A percentile compares a stretch with the other conserved stretches of the same genome.
Conservation (phyloP, 2,888 invertebrate genomes). For the Dione vanillae region DNA sequence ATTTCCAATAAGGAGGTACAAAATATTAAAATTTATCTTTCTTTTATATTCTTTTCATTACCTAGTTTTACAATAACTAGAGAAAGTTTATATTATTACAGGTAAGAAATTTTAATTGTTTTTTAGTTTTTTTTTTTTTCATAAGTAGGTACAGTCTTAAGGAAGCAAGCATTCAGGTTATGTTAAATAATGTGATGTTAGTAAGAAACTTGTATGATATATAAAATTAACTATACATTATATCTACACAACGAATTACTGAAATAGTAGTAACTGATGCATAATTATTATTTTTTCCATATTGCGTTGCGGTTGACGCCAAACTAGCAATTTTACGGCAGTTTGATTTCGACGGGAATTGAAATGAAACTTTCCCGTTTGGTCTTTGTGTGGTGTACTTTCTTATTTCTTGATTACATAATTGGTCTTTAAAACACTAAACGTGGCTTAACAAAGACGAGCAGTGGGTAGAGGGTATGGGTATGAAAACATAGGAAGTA, state of each 20-base stretch:
- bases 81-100: too few relatives aligned
- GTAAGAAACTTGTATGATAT: not conserved
- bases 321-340: conserved; percentile 74
- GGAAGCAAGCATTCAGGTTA: too few relatives aligned
- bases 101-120: too few relatives aligned
- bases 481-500: conserved; percentile 76
- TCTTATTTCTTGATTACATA: conserved; percentile 72
- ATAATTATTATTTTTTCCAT: conserved; percentile 53
- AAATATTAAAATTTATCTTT: not conserved
- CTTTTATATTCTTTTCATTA: too few relatives aligned
- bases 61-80: too few relatives aligned
- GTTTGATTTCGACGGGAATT: conserved; percentile 61
- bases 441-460: conserved; percentile 65
- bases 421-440: conserved; percentile 72
- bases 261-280: conserved; percentile 31
- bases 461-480: conserved; percentile 53
- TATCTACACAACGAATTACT: not conserved
- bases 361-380: conserved; percentile 66
- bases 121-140: too few relatives aligned
- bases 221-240: not conserved
- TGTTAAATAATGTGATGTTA: not conserved
- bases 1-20: not conserved
- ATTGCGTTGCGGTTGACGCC: conserved; percentile 66
- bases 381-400: conserved; percentile 73
- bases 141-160: too few relatives aligned